Conservation (phyloP, 2,888 invertebrate genomes). For the Drosophila fungiperda region DNA sequence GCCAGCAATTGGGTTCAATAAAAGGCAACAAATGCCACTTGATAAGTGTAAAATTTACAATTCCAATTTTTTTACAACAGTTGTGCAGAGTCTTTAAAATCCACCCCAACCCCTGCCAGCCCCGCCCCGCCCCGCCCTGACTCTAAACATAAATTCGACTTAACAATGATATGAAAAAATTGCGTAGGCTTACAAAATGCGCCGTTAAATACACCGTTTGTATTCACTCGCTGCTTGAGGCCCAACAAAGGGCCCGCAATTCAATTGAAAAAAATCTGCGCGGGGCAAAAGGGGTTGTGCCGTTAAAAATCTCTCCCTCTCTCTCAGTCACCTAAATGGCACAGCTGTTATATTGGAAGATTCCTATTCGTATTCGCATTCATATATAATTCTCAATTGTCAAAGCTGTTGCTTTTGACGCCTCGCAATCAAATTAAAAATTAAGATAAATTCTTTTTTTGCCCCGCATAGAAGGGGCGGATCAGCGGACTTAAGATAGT, state of each 20-base stretch:
- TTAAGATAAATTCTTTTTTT: constrained; percentile 30
- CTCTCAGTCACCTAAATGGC: constrained; percentile 40
- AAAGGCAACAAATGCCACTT: constrained; percentile 69
- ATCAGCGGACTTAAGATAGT: constrained; percentile 44
- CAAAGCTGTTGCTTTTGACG: constrained; percentile 72
- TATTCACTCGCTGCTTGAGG: constrained; percentile 18
- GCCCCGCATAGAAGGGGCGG: constrained; percentile 22
- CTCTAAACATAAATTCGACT: constrained; percentile 27
- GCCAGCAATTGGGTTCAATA: constrained; percentile 69
- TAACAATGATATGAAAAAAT: constrained; percentile 61
- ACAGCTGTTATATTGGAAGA: constrained; percentile 57
- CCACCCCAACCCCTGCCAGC: background rate
- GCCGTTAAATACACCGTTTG: constrained; percentile 43
- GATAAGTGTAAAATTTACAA: constrained; percentile 79
- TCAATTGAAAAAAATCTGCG: constrained; percentile 43
- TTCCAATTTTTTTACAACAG: constrained; percentile 71
- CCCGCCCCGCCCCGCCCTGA: background rate
- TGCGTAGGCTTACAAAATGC: constrained; percentile 50
- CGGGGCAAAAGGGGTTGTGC: constrained; percentile 22
- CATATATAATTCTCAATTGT: constrained; percentile 65
- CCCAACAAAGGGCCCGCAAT: constrained; percentile 43
- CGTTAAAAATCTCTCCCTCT: background rate
- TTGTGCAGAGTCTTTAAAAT: constrained; percentile 66
- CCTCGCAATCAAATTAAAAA: constrained; percentile 69
- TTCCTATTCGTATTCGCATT: constrained; percentile 6